A percentile compares a stretch with the other conserved stretches of the same genome.
phyloP scores from a whole-genome alignment of 2,888 invertebrate species.

The Nowickia ferox region DNA sequence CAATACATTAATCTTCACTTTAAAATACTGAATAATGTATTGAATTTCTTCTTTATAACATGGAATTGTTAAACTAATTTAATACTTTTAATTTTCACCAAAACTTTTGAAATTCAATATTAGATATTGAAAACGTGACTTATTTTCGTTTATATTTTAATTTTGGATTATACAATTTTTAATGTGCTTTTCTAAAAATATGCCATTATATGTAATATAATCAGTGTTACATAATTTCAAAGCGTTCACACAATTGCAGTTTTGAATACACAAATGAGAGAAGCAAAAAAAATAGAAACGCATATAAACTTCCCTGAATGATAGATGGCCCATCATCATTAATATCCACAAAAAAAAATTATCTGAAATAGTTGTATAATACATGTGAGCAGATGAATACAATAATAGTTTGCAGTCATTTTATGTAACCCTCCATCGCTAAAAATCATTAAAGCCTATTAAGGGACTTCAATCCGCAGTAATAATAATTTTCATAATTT shows the following conservation, averaged over 20 bases:
- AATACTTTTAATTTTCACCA: neutral
- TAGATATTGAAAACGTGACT: constrained; percentile 8
- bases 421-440: too few species aligned
- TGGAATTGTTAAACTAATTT: neutral
- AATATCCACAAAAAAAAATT: too few species aligned
- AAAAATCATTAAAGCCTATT: too few species aligned
- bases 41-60: too few species aligned
- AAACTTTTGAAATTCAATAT: constrained; percentile 6
- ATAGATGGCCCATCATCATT: too few species aligned
- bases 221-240: neutral
- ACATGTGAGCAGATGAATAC: too few species aligned
- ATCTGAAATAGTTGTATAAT: too few species aligned
- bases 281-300: neutral
- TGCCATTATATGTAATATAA: neutral
- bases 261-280: neutral
- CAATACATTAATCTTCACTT: too few species aligned
- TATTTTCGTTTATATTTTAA: neutral
- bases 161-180: neutral
- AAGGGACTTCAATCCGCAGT: too few species aligned
- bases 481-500: too few species aligned
- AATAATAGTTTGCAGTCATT: too few species aligned
- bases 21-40: too few species aligned
- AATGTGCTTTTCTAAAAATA: neutral
- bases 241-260: neutral
- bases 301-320: neutral